Conservation (phyloP, 2,888 invertebrate species). For the Trypoxylon attenuatum region DNA sequence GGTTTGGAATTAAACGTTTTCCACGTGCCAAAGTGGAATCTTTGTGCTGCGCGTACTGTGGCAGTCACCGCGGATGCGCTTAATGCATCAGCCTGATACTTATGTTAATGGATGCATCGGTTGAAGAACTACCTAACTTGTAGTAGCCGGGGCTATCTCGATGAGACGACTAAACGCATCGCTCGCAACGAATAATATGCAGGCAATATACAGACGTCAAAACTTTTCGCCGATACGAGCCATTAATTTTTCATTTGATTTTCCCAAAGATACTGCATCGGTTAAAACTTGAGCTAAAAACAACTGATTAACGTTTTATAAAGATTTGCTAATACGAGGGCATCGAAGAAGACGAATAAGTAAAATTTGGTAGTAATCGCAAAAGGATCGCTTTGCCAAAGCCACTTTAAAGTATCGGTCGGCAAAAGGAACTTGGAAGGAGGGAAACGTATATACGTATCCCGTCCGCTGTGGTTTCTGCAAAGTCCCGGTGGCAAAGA, state of each 20-base stretch:
- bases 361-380: slow-evolving; percentile 7
- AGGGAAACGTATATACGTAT: slow-evolving; percentile 17
- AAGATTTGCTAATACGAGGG: too few species aligned
- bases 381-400: not conserved
- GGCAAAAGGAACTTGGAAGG: slow-evolving; percentile 1
- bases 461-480: slow-evolving; percentile 53
- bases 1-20: slow-evolving; percentile 27
- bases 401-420: slow-evolving; percentile 1
- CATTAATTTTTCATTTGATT: too few species aligned
- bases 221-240: too few species aligned
- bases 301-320: too few species aligned
- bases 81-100: slow-evolving; percentile 49
- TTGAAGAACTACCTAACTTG: slow-evolving; percentile 41
- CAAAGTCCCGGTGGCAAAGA: slow-evolving; percentile 55
- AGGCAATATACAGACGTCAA: slow-evolving; percentile 5
- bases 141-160: slow-evolving; percentile 41
- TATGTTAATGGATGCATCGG: slow-evolving; percentile 46
- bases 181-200: slow-evolving; percentile 15
- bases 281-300: too few species aligned
- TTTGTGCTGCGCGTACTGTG: slow-evolving; percentile 39
- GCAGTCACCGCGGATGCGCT: slow-evolving; percentile 29
- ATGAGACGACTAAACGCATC: slow-evolving; percentile 17
- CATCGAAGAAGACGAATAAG: too few species aligned
- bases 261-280: too few species aligned
- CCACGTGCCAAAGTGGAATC: slow-evolving; percentile 33